A percentile compares a stretch with the other conserved stretches of the same genome.
Evolutionary conservation across 1,140 invertebrate species (phyloP).

Genomic region (Manduca sexta): DNA sequence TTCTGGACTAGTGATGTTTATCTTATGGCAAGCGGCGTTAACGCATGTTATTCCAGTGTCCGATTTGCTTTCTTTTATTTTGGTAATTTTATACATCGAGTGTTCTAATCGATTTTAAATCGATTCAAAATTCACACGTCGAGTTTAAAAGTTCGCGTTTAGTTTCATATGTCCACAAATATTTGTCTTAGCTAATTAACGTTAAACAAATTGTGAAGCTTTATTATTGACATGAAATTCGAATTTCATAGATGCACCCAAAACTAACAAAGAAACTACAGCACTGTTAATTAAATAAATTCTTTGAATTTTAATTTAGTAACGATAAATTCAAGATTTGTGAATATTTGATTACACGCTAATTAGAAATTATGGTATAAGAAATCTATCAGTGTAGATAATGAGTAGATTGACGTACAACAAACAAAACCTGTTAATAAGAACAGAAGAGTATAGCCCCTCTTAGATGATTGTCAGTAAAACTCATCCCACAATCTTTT

Average conservation of each 20-base stretch:
- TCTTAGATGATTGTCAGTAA: too few relatives aligned
- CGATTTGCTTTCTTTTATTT: constrained; percentile 55
- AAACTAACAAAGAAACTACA: too few relatives aligned
- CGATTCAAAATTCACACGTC: constrained; percentile 21
- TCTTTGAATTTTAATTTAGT: too few relatives aligned
- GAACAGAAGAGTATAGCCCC: too few relatives aligned
- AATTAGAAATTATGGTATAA: background rate
- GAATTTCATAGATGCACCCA: too few relatives aligned
- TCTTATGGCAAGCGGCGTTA: constrained; percentile 36
- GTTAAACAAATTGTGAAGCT: too few relatives aligned
- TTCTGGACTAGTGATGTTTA: constrained; percentile 50
- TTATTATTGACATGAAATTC: too few relatives aligned
- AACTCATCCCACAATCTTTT: too few relatives aligned
- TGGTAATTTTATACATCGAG: constrained; percentile 52
- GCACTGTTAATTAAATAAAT: too few relatives aligned
- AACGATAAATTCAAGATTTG: too few relatives aligned
- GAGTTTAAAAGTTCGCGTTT: constrained; percentile 23
- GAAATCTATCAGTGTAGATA: background rate
- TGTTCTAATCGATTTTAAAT: constrained; percentile 40
- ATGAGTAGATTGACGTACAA: background rate
- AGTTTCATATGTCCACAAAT: constrained; percentile 9
- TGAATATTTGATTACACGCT: background rate
- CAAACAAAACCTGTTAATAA: too few relatives aligned
- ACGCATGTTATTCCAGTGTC: constrained; percentile 49
- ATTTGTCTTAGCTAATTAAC: too few relatives aligned